Evolutionary conservation across 2,888 invertebrate species (phyloP).

Genomic region (Apotomis turbidana): DNA sequence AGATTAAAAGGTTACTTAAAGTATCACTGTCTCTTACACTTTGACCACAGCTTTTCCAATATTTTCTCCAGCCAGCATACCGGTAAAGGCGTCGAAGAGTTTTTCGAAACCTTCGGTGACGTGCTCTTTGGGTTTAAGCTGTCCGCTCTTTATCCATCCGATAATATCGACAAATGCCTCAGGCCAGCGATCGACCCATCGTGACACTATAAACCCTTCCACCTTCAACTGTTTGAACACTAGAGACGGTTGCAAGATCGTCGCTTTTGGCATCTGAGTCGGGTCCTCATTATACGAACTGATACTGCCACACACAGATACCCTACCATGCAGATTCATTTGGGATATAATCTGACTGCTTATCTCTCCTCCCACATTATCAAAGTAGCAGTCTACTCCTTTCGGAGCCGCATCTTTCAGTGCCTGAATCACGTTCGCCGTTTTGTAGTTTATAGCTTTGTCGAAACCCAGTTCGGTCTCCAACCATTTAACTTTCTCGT

Average conservation of each 20-base stretch:
- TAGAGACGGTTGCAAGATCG: slow-evolving; percentile 76
- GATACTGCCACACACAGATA: slow-evolving; percentile 63
- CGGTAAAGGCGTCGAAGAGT: slow-evolving; percentile 86
- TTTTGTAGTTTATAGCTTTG: slow-evolving; percentile 89
- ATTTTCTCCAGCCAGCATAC: slow-evolving; percentile 86
- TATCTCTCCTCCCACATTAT: slow-evolving; percentile 89
- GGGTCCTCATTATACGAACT: slow-evolving; percentile 68
- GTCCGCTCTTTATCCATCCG: slow-evolving; percentile 84
- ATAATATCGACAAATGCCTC: slow-evolving; percentile 82
- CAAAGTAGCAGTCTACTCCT: slow-evolving; percentile 90
- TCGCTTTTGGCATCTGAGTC: slow-evolving; percentile 50
- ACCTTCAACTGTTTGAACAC: slow-evolving; percentile 80
- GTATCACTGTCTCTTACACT: slow-evolving; percentile 50
- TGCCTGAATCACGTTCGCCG: slow-evolving; percentile 75
- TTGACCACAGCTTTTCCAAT: slow-evolving; percentile 88
- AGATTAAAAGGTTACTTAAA: too few relatives aligned
- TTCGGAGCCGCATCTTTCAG: slow-evolving; percentile 86
- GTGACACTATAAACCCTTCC: slow-evolving; percentile 78
- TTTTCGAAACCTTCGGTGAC: slow-evolving; percentile 87
- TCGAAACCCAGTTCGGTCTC: slow-evolving; percentile 87
- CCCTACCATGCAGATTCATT: slow-evolving; percentile 80
- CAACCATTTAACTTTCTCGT: slow-evolving; percentile 88
- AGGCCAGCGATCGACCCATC: slow-evolving; percentile 77
- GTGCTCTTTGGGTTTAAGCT: slow-evolving; percentile 84
- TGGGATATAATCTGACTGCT: slow-evolving; percentile 82